A percentile compares a stretch with the other conserved stretches of the same genome.
These are phyloP conservation scores for Sarcophaga rosellei DNA, from an alignment of 2,888 invertebrate species.

Conservation along the genomic window DNA sequence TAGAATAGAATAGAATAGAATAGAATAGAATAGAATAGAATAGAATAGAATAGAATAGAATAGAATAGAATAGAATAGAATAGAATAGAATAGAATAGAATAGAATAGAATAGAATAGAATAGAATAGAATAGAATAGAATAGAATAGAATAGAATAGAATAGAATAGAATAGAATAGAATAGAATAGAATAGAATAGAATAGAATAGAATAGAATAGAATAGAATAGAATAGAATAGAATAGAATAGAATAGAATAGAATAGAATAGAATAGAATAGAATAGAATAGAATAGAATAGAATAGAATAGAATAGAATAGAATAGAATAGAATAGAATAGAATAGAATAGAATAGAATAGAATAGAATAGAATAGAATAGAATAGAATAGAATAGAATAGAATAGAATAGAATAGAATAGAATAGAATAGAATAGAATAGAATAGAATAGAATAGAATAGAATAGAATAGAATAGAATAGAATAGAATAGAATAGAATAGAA, in stretches of 20 bases:
- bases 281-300: slow-evolving; percentile 55
- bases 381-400: too few species aligned
- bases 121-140: too few species aligned
- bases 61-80: slow-evolving; percentile 51
- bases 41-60: slow-evolving; percentile 50
- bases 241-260: slow-evolving; percentile 55
- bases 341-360: slow-evolving; percentile 48
- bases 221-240: slow-evolving; percentile 32
- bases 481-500: slow-evolving; percentile 48
- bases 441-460: slow-evolving; percentile 51
- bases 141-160: slow-evolving; percentile 21
- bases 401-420: slow-evolving; percentile 39
- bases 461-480: slow-evolving; percentile 52
- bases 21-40: slow-evolving; percentile 51
- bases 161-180: slow-evolving; percentile 54
- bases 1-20: slow-evolving; percentile 44
- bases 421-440: slow-evolving; percentile 52
- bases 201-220: slow-evolving; percentile 45
- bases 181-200: slow-evolving; percentile 50
- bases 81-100: slow-evolving; percentile 51
- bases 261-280: slow-evolving; percentile 55
- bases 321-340: slow-evolving; percentile 37
- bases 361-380: slow-evolving; percentile 37
- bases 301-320: slow-evolving; percentile 53
- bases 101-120: slow-evolving; percentile 51